These are phyloP conservation scores for Plebejus argus DNA, from an alignment of 2,888 invertebrate species.

Conservation along the genomic window DNA sequence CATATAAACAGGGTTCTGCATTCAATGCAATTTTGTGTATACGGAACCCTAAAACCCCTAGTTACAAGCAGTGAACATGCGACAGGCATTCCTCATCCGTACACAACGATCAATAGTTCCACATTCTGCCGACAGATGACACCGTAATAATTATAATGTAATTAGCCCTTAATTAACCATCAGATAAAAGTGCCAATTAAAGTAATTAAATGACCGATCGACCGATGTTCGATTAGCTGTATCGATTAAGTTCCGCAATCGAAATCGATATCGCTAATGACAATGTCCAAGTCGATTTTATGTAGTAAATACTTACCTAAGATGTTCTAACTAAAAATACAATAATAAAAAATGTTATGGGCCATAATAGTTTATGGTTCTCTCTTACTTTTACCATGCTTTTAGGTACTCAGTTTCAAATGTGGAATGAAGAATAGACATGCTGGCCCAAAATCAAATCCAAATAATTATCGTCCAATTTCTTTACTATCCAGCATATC, in stretches of 20 bases:
- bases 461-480: too few species aligned
- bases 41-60: neutral
- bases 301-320: neutral
- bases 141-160: conserved; percentile 72
- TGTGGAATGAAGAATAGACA: too few species aligned
- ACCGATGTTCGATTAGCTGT: conserved; percentile 22
- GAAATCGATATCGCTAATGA: neutral
- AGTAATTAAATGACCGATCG: conserved; percentile 55
- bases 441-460: too few species aligned
- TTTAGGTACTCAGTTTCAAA: too few species aligned
- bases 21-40: neutral
- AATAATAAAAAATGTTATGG: neutral
- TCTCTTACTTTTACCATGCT: too few species aligned
- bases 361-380: too few species aligned
- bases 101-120: conserved; percentile 57
- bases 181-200: conserved; percentile 74
- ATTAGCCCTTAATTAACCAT: conserved; percentile 72
- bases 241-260: neutral
- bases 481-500: too few species aligned
- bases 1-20: neutral
- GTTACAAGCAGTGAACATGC: neutral
- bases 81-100: conserved; percentile 34
- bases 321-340: neutral
- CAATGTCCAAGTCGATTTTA: neutral
- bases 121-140: conserved; percentile 68